Percentiles rank a stretch among this genome's conserved stretches.
Conservation (phyloP, 1,140 invertebrate genomes). For the Drosophila truncata region DNA sequence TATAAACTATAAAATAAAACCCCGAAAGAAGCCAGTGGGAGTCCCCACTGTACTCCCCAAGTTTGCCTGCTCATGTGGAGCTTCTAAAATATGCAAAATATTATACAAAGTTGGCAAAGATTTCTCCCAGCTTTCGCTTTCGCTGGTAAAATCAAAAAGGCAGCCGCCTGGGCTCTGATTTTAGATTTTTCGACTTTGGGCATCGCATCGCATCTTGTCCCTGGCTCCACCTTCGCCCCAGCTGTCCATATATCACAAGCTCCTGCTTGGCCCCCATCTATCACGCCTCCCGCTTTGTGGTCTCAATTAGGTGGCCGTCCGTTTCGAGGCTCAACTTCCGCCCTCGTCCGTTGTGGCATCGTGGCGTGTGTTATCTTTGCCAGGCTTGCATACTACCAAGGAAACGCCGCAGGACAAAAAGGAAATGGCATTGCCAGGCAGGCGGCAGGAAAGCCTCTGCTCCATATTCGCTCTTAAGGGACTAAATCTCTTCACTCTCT, state of each 20-base stretch:
- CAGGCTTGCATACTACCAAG: constrained; percentile 57
- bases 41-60: constrained; percentile 5
- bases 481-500: constrained; percentile 13
- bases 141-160: constrained; percentile 39
- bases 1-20: background rate
- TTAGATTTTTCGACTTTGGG: constrained; percentile 40
- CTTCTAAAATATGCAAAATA: constrained; percentile 52
- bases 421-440: constrained; percentile 44
- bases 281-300: constrained; percentile 50
- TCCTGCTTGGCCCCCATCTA: constrained; percentile 8
- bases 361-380: constrained; percentile 47
- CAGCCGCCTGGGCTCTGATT: constrained; percentile 41
- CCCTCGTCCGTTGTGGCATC: constrained; percentile 20
- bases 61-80: constrained; percentile 14
- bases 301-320: constrained; percentile 67
- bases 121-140: constrained; percentile 45
- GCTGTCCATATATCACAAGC: constrained; percentile 19
- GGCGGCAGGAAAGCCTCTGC: background rate
- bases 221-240: constrained; percentile 7
- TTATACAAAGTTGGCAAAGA: constrained; percentile 51
- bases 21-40: background rate
- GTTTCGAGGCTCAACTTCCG: constrained; percentile 45
- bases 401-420: constrained; percentile 28
- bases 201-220: constrained; percentile 7
- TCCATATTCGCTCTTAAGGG: constrained; percentile 14